Percentiles rank a stretch among this genome's conserved stretches.
These are phyloP conservation scores for Sipha flava DNA, from an alignment of 1,140 invertebrate genomes.

Conservation along the genomic window DNA sequence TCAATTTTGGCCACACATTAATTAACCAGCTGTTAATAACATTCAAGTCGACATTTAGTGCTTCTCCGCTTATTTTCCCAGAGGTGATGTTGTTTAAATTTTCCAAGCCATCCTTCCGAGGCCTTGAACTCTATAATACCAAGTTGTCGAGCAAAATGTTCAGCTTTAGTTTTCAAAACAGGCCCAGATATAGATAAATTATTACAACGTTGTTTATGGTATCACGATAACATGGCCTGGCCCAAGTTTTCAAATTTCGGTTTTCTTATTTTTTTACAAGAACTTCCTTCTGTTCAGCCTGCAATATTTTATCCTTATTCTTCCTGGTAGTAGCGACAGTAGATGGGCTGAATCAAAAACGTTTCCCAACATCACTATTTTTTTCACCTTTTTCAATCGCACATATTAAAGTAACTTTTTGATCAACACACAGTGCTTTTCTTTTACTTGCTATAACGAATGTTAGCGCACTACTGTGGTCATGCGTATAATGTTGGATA, in stretches of 20 bases:
- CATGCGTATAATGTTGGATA: neutral
- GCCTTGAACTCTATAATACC: constrained; percentile 40
- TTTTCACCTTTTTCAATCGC: constrained; percentile 65
- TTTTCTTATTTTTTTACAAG: neutral
- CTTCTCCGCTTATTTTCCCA: constrained; percentile 41
- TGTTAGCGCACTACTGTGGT: neutral
- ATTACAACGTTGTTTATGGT: constrained; percentile 40
- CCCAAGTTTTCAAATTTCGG: constrained; percentile 22
- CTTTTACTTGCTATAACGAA: neutral
- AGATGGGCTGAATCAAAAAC: neutral
- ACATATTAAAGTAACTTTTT: constrained; percentile 41
- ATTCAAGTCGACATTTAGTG: constrained; percentile 38
- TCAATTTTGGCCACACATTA: constrained; percentile 27
- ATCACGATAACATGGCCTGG: constrained; percentile 38
- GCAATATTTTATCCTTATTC: neutral
- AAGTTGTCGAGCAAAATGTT: constrained; percentile 39
- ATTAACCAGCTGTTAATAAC: constrained; percentile 34
- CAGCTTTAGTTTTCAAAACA: constrained; percentile 36
- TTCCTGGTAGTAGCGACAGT: neutral
- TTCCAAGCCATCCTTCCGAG: constrained; percentile 43
- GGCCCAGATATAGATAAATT: constrained; percentile 36
- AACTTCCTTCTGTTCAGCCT: neutral
- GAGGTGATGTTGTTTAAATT: constrained; percentile 41
- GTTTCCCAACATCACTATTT: constrained; percentile 70
- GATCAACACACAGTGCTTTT: neutral